Evolutionary conservation across 92 coral and sea anemone species (phyloP), one percentile per base, ranked within the genome.

Genomic region (Zoanthus sansibaricus): DNA sequence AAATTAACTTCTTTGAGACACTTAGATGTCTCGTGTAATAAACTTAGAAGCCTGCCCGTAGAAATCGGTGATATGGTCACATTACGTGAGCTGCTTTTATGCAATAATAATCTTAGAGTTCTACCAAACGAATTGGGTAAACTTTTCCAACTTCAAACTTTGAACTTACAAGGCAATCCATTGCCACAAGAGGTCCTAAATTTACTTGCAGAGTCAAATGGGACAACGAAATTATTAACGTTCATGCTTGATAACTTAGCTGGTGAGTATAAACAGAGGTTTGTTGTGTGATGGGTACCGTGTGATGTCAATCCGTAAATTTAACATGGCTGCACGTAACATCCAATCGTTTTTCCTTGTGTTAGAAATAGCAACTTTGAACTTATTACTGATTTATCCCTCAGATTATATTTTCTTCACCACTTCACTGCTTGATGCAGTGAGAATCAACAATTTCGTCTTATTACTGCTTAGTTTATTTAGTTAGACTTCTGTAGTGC

Each of bases 1-100:
- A 97, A 67, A 86, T 97, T 97, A 73, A 89, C 95, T 58, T 89
- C 93, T 62, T 92, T 97, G 79, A 95, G 95, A 87, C 96, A 95
- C 86, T 88, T 97, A 71, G 99, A 97, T 92, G 90, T 97, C 47
- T 97, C 99, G 44, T 95, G 94, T 78, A 97, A 97, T 88, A 97
- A 97, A 91, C 91, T 97, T 72, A 95, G 99, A 92, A 95, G 97
- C 90, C 94, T 97, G 95, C 99, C 99, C 52, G 95, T 94, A 75
- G 99, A 97, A 95, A 96, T 97, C 59, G 99, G 99, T 89, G 99
- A 97, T 94, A 91, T 97, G 93, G 96, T 97, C 99, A 97, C 96
- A 94, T 93, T 97, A 88, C 98, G 97, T 90, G 99, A 97, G 93
- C 94, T 97, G 25, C 95, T 93, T 90, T 88, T 97, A 55, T 89